Conservation (phyloP, 2,797 vertebrate species). For the Syndactyla subalaris region DNA sequence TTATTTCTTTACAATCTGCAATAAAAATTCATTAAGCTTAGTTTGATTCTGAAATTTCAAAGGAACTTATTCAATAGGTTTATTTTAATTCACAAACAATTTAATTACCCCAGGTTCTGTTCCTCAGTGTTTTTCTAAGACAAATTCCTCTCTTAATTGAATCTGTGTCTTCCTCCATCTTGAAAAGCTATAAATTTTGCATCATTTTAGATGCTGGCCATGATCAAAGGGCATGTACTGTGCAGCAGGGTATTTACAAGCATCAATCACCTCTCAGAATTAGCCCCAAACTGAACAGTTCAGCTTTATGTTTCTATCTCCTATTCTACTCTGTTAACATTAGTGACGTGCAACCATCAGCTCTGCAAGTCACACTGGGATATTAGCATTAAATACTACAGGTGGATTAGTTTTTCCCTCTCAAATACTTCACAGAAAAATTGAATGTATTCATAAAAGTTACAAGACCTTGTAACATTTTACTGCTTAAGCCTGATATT, state of each 20-base stretch:
- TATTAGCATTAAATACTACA: background rate
- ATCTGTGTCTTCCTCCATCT: background rate
- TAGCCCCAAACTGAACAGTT: background rate
- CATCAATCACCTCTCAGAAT: background rate
- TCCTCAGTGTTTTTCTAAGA: background rate
- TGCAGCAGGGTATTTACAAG: background rate
- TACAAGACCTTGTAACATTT: background rate
- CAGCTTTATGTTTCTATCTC: background rate
- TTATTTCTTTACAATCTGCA: constrained; percentile 31
- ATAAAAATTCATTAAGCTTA: constrained; percentile 55
- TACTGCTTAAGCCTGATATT: background rate
- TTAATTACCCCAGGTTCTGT: background rate
- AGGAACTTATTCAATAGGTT: constrained; percentile 15
- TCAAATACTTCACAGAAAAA: background rate
- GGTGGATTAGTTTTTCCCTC: background rate
- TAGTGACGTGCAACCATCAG: background rate
- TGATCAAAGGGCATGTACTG: background rate
- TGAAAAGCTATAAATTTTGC: background rate
- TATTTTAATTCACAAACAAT: constrained; percentile 34
- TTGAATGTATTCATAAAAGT: background rate
- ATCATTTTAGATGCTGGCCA: too few species aligned
- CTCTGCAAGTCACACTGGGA: background rate
- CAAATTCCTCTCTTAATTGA: background rate
- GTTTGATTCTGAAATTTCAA: constrained; percentile 32
- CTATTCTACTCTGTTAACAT: background rate